Evolutionary conservation across 2,113 vertebrate genomes (phyloP), one percentile per base, ranked within the genome.

Genomic region (Antidorcas marsupialis): DNA sequence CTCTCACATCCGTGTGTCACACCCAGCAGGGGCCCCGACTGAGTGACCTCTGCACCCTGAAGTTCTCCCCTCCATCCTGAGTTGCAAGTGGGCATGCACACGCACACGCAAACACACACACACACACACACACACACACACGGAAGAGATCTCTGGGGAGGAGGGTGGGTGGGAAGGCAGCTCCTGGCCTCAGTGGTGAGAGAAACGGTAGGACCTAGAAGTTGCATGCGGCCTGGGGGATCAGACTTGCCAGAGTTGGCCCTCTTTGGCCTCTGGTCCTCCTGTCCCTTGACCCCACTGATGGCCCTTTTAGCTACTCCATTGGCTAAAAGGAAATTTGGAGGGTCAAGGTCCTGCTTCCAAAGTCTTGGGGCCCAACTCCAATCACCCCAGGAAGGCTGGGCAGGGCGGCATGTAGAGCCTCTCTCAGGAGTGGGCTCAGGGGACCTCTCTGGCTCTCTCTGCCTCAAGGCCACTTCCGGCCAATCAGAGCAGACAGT

Each of bases 381-480:
- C 57, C 12, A 47, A 52, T 82, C 23, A n/a, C 67, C 64, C 71
- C 52, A 30, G 74, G 83, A 85, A 87, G 45, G 57, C 47, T 14
- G 52, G 62, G 59, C 36, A 21, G 57, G 76, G 21, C 55, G 90
- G 55, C 39, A 2, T 52, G 39, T 67, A 85, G 93, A 85, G 45
- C 74, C 30, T 86, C 14, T 57, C 7, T 27, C 1, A 11, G 53
- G 47, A 57, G n/a, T 25, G 23, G 79, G 57, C 3, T 0, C 5
- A 1, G 62, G 19, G 33, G 43, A 23, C 39, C 25, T 74, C 82
- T 76, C 59, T 50, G 64, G 67, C 36, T 67, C 21, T 91, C 52
- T 74, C 82, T 30, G 55, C 43, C 88, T 71, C 76, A 45, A 76
- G 85, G 95, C 94, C 60, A 67, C 57, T 64, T 95, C 53, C 13